Conservation (phyloP, 2,888 invertebrate genomes). For the Caenorhabditis japonica region DNA sequence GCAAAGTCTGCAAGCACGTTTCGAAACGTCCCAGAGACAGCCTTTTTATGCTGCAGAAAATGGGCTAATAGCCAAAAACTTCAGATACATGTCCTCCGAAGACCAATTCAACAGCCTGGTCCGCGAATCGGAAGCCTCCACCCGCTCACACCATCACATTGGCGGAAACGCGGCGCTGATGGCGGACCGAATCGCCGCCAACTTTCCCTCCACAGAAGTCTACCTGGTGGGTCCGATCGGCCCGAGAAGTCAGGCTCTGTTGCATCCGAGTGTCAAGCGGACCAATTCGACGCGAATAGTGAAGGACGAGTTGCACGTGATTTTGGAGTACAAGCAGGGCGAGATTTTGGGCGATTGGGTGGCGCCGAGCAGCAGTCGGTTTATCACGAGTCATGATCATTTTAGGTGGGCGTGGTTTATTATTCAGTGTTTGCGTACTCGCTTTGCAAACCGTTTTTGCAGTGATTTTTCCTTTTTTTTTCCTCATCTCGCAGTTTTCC, state of each 20-base stretch:
- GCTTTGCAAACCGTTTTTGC: too few species aligned
- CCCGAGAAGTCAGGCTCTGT: slow-evolving; percentile 77
- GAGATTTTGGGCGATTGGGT: slow-evolving; percentile 78
- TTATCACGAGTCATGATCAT: slow-evolving; percentile 79
- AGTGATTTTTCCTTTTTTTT: too few species aligned
- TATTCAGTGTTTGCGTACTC: too few species aligned
- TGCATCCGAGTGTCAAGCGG: slow-evolving; percentile 78
- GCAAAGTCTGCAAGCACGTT: too few species aligned
- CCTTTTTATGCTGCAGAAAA: too few species aligned
- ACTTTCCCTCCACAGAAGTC: slow-evolving; percentile 78
- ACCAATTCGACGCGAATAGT: slow-evolving; percentile 76
- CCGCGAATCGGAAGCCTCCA: slow-evolving; percentile 58
- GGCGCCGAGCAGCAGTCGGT: slow-evolving; percentile 78
- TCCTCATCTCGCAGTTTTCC: too few species aligned
- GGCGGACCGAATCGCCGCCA: slow-evolving; percentile 77
- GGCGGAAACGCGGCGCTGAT: slow-evolving; percentile 80
- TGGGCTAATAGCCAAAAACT: too few species aligned
- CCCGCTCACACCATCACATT: slow-evolving; percentile 77
- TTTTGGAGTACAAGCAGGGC: slow-evolving; percentile 79
- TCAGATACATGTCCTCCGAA: slow-evolving; percentile 70
- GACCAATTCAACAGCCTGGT: slow-evolving; percentile 68
- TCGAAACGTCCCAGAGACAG: too few species aligned
- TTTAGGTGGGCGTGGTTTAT: slow-evolving; percentile 77
- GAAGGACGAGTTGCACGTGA: slow-evolving; percentile 79
- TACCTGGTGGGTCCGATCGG: slow-evolving; percentile 79